Base-by-base conservation (phyloP, 2,888 invertebrate species). In the Listrodromus nycthemerus region DNA sequence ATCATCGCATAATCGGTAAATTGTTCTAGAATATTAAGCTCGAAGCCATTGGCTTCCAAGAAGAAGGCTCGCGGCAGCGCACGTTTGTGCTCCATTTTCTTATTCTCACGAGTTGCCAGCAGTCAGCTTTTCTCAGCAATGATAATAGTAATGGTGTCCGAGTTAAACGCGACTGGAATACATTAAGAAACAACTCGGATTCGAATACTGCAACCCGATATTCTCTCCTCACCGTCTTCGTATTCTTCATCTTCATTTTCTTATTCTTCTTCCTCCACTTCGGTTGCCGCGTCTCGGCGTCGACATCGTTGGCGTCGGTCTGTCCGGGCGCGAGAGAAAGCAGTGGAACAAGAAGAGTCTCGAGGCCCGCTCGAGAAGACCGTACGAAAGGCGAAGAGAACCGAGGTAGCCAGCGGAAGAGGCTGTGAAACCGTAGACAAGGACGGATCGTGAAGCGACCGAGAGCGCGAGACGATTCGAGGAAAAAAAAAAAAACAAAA, bases 121-220 rank as follows among this genome's bases (percentile, higher is more conserved):
- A 41, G 19, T 70, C 75, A 48, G 71, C 75, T 79, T 71, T 79
- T 83, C 83, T 66, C 61, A n/a, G 63, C 69, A 66, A 69, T 66
- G 75, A 83, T 75, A 50, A 83, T 79, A 45, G 79, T 45, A 71
- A 66, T 71, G 73, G 77, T 21, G 75, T 75, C 50, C 65, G 58
- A 81, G 74, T 81, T 63, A 73, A 81, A 81, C 84, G 84, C 75
- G 84, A 79, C 78, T 81, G 75, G 81, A 81, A 84, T 81, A 84
- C 55, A 70, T 84, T 69, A 75, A 55, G 55, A 73, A 37, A 69
- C 69, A 70, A 61, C 33, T 41, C 52, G 74, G 50, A 80, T 71
- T 67, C 80, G 66, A 71, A 74, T 41, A 71, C 69, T 80, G 81
- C 78, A 84, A 81, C 71, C 66, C 70, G 84, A 84, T 84, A 81